Conservation (phyloP, 1,140 invertebrate species). For the Matsumurasca onukii region DNA sequence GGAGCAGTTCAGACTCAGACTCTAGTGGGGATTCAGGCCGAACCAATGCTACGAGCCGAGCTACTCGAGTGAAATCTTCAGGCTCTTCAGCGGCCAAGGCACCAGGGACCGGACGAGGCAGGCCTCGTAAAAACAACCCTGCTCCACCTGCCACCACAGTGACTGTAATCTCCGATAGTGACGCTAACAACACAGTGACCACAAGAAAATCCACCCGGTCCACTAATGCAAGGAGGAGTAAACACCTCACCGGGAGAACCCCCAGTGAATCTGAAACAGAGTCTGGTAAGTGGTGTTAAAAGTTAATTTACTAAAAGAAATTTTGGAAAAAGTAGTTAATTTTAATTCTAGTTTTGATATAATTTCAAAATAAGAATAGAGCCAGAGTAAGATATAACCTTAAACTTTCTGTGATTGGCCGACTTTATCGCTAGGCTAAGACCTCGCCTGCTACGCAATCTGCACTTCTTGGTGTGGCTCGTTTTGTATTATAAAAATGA, state of each 20-base stretch:
- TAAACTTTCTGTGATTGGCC: too few species aligned
- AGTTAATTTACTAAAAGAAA: background rate
- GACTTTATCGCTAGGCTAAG: too few species aligned
- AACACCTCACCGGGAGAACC: constrained; percentile 47
- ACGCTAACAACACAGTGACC: constrained; percentile 44
- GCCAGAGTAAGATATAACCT: too few species aligned
- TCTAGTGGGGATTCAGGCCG: constrained; percentile 33
- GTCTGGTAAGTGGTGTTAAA: constrained; percentile 45
- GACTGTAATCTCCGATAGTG: constrained; percentile 45
- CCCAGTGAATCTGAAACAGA: constrained; percentile 56
- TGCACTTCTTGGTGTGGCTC: too few species aligned
- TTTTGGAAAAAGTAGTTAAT: too few species aligned
- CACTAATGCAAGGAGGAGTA: constrained; percentile 49
- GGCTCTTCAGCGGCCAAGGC: constrained; percentile 25
- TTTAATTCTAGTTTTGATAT: too few species aligned
- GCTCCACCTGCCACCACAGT: constrained; percentile 26
- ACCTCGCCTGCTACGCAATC: too few species aligned
- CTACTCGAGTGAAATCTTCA: constrained; percentile 23
- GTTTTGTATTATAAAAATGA: too few species aligned
- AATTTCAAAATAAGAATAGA: too few species aligned
- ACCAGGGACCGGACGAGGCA: constrained; percentile 29
- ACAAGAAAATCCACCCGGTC: constrained; percentile 53
- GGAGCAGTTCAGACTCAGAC: constrained; percentile 38
- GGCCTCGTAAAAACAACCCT: constrained; percentile 36
- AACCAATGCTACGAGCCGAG: background rate